A percentile compares a stretch with the other conserved stretches of the same genome.
Conservation (phyloP, 2,113 vertebrate species). For the Oryzias javanicus region DNA sequence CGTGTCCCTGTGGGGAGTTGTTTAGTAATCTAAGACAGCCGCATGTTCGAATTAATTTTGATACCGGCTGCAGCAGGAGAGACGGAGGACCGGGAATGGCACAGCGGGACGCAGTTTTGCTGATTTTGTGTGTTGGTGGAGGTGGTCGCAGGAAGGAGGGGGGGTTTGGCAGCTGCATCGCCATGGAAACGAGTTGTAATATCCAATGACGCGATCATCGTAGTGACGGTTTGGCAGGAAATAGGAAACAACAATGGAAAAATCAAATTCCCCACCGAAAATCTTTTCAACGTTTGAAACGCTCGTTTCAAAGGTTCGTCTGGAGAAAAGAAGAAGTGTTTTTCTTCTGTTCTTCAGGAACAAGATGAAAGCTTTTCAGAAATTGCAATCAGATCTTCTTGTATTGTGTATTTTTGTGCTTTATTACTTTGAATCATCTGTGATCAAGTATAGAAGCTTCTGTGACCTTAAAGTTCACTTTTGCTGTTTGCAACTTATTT, state of each 20-base stretch:
- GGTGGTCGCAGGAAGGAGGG: constrained; percentile 5
- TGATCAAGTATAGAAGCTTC: no score
- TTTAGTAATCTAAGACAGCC: constrained; percentile 61
- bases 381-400: no score
- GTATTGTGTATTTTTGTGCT: no score
- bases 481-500: no score
- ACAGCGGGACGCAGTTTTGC: constrained; percentile 28
- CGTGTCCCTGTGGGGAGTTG: constrained; percentile 39
- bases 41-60: constrained; percentile 57
- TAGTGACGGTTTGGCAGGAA: constrained; percentile 20
- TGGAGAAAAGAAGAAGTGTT: no score
- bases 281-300: no score
- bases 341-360: no score
- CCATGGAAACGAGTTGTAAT: constrained; percentile 72
- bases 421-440: no score
- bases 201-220: constrained; percentile 26
- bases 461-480: no score
- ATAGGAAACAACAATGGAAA: constrained; percentile 19
- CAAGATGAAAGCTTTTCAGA: no score
- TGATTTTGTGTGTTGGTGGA: constrained; percentile 22
- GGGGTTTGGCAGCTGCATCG: constrained; percentile 54
- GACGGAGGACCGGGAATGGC: constrained; percentile 14
- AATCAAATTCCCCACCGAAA: not conserved
- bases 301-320: no score
- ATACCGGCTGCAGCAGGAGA: constrained; percentile 21